Conservation (phyloP, 2,113 vertebrate genomes). For the Triplophysa tibetana region DNA sequence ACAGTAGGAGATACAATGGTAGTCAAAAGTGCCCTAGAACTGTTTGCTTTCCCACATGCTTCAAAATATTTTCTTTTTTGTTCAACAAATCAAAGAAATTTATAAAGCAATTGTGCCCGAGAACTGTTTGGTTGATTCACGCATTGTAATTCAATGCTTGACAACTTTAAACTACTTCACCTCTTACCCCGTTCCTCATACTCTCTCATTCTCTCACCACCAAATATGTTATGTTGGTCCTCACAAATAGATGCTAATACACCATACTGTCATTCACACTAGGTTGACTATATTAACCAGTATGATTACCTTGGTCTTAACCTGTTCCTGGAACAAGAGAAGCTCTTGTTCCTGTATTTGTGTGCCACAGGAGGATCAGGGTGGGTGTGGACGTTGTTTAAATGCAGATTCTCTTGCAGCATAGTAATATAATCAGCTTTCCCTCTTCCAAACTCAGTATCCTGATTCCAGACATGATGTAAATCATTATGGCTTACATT, state of each 20-base stretch:
- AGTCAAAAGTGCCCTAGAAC: too few species aligned
- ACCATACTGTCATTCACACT: too few species aligned
- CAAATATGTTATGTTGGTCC: too few species aligned
- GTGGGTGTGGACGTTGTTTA: neutral
- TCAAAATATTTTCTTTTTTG: too few species aligned
- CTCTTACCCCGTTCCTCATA: neutral
- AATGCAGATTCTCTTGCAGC: conserved; percentile 14
- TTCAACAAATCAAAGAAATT: too few species aligned
- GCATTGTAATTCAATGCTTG: neutral
- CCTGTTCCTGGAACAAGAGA: too few species aligned
- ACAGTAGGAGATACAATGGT: too few species aligned
- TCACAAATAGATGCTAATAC: too few species aligned
- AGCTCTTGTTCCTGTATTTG: neutral
- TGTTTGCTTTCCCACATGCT: too few species aligned
- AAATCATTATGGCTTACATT: conserved; percentile 20
- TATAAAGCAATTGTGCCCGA: too few species aligned
- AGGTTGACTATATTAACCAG: too few species aligned
- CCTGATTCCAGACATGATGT: neutral
- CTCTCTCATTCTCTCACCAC: neutral
- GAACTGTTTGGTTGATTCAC: neutral
- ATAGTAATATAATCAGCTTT: neutral
- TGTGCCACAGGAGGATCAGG: neutral
- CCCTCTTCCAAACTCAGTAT: neutral
- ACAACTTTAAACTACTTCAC: neutral
- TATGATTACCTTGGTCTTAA: too few species aligned